Conservation (phyloP, 2,113 vertebrate species). For the Microtus oregoni region DNA sequence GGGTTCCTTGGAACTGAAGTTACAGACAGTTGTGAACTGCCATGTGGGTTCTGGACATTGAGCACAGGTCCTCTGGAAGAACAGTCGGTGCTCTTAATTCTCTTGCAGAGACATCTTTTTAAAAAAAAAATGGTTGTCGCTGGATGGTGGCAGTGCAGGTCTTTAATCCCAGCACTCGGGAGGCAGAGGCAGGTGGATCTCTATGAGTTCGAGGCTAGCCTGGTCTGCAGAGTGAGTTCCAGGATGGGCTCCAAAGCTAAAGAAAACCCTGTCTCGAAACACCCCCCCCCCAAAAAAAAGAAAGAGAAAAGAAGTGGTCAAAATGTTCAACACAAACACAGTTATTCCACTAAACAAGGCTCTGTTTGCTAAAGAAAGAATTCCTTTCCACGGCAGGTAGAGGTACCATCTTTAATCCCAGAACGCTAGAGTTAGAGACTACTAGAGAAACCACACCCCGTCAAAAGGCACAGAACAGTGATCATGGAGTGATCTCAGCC, state of each 20-base stretch:
- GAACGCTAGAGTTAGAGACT: not conserved
- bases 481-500: not conserved
- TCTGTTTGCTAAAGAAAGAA: not conserved
- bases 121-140: not conserved
- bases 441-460: not conserved
- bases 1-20: not conserved
- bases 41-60: not conserved
- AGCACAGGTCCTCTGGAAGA: not conserved
- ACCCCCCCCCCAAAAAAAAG: no score
- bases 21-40: not conserved
- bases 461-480: not conserved
- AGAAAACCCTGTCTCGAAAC: no score
- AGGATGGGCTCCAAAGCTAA: no score
- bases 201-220: no score
- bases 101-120: not conserved
- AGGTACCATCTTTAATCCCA: not conserved
- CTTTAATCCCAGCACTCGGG: no score
- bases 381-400: not conserved
- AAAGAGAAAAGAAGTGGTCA: no score
- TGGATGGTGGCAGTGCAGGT: rapidly evolving
- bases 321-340: not conserved
- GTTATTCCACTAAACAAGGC: not conserved
- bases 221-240: no score
- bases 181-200: no score
- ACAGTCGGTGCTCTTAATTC: not conserved